These are phyloP conservation scores for Bubalus kerabau DNA, from an alignment of 2,113 vertebrate species.

Conservation along the genomic window DNA sequence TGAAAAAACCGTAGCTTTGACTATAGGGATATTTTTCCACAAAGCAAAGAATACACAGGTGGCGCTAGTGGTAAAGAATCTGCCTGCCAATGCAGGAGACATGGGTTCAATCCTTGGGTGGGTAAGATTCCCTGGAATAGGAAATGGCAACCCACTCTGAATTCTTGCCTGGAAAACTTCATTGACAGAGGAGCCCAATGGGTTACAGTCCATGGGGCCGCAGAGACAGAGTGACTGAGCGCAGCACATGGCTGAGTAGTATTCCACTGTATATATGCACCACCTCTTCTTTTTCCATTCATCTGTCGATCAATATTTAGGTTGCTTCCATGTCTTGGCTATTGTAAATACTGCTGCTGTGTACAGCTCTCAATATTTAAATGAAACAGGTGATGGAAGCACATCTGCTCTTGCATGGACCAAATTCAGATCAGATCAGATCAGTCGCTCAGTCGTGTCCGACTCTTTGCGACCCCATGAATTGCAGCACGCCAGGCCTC, in stretches of 20 bases:
- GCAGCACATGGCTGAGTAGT: not conserved
- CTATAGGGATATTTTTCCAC: not conserved
- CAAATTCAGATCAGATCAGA: not conserved
- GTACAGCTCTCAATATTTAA: constrained; percentile 1
- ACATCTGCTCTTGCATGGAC: not conserved
- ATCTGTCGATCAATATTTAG: not conserved
- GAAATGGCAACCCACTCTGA: not conserved
- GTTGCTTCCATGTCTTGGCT: not conserved
- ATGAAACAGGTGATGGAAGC: not conserved
- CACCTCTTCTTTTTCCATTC: not conserved
- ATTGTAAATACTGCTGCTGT: not conserved
- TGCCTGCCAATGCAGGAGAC: not conserved
- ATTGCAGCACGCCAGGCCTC: no score
- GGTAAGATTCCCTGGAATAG: not conserved
- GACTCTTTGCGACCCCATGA: no score
- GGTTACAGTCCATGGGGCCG: not conserved
- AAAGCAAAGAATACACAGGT: not conserved
- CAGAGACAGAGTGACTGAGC: not conserved
- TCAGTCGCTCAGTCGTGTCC: no score
- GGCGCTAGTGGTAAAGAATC: not conserved
- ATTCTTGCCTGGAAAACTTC: not conserved
- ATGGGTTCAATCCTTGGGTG: not conserved
- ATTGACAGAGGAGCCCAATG: not conserved
- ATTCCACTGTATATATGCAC: not conserved
- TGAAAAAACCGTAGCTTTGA: not conserved